Evolutionary conservation across 2,888 invertebrate species (phyloP).

Genomic region (Cataglyphis altisquamis): DNA sequence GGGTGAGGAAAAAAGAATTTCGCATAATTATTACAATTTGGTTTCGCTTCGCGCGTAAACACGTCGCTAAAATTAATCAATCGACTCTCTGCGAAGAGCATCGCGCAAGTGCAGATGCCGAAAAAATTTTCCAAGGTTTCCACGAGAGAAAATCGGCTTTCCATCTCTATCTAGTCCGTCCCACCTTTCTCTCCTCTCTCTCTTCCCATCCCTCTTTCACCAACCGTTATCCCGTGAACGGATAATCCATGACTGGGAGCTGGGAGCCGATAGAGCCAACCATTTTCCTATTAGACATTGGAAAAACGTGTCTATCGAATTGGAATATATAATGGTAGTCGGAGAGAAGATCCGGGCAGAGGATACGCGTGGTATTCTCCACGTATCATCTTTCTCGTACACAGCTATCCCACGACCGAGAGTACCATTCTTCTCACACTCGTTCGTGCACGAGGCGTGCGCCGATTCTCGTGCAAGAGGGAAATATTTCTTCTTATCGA

Average conservation of each 20-base stretch:
- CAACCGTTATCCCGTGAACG: slow-evolving; percentile 61
- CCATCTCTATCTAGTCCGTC: slow-evolving; percentile 38
- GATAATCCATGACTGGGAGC: slow-evolving; percentile 67
- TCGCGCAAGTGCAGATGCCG: not conserved
- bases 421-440: slow-evolving; percentile 63
- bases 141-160: slow-evolving; percentile 62
- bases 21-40: not conserved
- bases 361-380: slow-evolving; percentile 73
- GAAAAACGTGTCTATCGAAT: slow-evolving; percentile 80
- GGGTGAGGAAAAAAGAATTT: not conserved
- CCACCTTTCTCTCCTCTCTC: not conserved
- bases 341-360: slow-evolving; percentile 66
- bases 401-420: not conserved
- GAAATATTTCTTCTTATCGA: slow-evolving; percentile 80
- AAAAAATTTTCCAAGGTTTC: slow-evolving; percentile 53
- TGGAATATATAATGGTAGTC: slow-evolving; percentile 76
- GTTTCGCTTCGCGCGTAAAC: slow-evolving; percentile 21
- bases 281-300: slow-evolving; percentile 79
- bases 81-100: slow-evolving; percentile 52
- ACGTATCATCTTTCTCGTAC: slow-evolving; percentile 74
- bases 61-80: slow-evolving; percentile 41
- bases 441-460: slow-evolving; percentile 54
- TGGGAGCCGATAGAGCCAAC: slow-evolving; percentile 72
- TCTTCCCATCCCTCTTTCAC: not conserved
- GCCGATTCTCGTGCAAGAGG: slow-evolving; percentile 64